Evolutionary conservation across 2,113 vertebrate species (phyloP).

Genomic region (Xenus cinereus): DNA sequence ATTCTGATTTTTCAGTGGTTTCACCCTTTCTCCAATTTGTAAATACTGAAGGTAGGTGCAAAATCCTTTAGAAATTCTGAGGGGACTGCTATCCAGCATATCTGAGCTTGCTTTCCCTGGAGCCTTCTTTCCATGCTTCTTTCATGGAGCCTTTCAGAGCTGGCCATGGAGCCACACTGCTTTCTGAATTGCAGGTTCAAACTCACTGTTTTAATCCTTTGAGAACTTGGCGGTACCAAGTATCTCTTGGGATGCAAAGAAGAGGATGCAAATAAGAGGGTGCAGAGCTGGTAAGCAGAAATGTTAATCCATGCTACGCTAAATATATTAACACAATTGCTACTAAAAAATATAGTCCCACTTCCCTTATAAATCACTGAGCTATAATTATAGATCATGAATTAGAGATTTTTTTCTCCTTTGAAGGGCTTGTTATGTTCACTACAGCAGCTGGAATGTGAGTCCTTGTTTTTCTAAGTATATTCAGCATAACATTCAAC

Average conservation of each 20-base stretch:
- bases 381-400: background rate
- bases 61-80: background rate
- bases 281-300: background rate
- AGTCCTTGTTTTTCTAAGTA: background rate
- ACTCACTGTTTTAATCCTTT: background rate
- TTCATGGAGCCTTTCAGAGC: background rate
- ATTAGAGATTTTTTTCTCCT: background rate
- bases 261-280: background rate
- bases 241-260: background rate
- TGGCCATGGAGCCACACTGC: rapidly evolving
- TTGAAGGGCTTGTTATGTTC: background rate
- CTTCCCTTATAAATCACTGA: background rate
- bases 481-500: background rate
- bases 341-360: background rate
- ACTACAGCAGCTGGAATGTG: background rate
- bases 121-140: background rate
- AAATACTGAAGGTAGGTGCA: background rate
- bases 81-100: background rate
- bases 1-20: background rate
- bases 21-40: background rate
- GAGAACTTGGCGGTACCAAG: background rate
- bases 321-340: background rate
- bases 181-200: background rate
- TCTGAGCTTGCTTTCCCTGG: background rate
- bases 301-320: background rate